phyloP scores from a whole-genome alignment of 1,140 invertebrate genomes.

The Zeugodacus cucurbitae region DNA sequence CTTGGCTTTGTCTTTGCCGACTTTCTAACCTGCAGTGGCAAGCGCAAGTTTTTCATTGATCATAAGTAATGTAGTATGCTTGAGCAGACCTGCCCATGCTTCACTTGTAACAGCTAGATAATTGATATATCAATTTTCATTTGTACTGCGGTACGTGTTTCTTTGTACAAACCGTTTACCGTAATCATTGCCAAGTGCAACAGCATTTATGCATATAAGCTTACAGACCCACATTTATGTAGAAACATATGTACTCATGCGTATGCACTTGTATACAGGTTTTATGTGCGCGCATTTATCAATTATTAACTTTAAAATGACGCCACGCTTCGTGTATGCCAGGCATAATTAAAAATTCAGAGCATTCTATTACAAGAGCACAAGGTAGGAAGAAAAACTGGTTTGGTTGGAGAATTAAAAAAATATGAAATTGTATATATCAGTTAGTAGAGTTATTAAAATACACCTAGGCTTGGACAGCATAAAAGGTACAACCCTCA shows the following conservation, averaged over 20 bases:
- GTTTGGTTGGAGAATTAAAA: too few species aligned
- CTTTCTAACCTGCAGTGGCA: neutral
- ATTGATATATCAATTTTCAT: too few species aligned
- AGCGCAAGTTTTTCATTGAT: neutral
- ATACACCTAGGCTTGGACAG: too few species aligned
- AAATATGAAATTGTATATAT: too few species aligned
- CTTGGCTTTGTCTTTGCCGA: conserved; percentile 1
- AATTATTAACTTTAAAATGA: neutral
- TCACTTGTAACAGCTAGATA: too few species aligned
- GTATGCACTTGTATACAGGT: neutral
- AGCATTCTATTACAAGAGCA: neutral
- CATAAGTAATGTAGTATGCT: too few species aligned
- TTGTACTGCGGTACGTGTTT: neutral
- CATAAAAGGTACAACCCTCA: too few species aligned
- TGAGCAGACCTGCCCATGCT: too few species aligned
- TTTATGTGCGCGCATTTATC: neutral
- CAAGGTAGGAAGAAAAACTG: neutral
- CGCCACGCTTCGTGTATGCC: neutral
- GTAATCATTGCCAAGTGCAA: too few species aligned
- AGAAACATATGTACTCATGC: neutral
- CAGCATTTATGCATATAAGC: too few species aligned
- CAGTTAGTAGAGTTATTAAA: too few species aligned
- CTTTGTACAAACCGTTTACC: neutral
- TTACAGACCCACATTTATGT: neutral
- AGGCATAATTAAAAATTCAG: neutral